A percentile compares a stretch with the other conserved stretches of the same genome.
Evolutionary conservation across 2,797 vertebrate genomes (phyloP).

Genomic region (Sylvilagus floridanus): DNA sequence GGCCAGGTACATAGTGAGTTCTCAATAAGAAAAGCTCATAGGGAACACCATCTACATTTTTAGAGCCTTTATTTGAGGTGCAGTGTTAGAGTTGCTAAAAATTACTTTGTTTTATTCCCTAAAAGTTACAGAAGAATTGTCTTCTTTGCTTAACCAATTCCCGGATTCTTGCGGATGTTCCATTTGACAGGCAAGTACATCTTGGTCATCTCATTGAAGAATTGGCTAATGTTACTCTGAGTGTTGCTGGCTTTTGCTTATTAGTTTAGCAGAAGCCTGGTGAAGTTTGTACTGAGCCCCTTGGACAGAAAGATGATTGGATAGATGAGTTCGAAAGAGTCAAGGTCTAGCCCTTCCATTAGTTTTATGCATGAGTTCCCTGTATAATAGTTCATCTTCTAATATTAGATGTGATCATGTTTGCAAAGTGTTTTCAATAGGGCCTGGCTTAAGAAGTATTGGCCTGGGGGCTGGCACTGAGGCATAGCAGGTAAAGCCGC

Average conservation of each 20-base stretch:
- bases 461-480: too few species aligned
- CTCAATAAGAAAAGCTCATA: neutral
- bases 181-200: constrained; percentile 93
- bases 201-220: neutral
- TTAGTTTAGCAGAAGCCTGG: neutral
- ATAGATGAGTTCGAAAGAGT: neutral
- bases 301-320: neutral
- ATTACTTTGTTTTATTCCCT: constrained; percentile 68
- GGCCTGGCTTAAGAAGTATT: neutral
- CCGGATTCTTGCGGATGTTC: constrained; percentile 94
- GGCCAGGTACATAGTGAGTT: neutral
- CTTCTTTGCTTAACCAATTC: constrained; percentile 95
- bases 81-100: constrained; percentile 45
- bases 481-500: too few species aligned
- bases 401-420: constrained; percentile 6
- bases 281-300: neutral
- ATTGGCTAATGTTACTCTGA: neutral
- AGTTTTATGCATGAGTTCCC: neutral
- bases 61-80: constrained; percentile 24
- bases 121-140: constrained; percentile 96
- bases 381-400: neutral
- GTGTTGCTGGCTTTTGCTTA: constrained; percentile 10
- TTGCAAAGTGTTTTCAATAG: neutral
- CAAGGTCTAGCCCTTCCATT: neutral
- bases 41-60: neutral